Conservation (phyloP, 2,888 invertebrate genomes). For the Meteorus cinctellus region DNA sequence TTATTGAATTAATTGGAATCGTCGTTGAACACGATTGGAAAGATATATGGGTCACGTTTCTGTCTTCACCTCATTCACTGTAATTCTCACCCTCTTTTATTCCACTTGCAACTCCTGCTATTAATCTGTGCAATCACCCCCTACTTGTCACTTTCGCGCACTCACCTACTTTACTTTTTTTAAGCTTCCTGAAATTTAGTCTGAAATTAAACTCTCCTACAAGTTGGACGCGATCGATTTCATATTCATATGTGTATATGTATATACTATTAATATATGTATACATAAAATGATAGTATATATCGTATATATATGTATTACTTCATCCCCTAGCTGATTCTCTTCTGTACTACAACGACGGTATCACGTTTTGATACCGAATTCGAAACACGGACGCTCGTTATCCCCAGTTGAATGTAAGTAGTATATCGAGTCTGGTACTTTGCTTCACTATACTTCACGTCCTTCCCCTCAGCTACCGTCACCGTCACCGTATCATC, state of each 20-base stretch:
- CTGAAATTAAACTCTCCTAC: conserved; percentile 50
- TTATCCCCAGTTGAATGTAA: conserved; percentile 40
- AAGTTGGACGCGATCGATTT: conserved; percentile 44
- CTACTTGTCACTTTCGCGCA: not conserved
- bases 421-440: not conserved
- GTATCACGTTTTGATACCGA: conserved; percentile 48
- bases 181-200: conserved; percentile 48
- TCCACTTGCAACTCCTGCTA: not conserved
- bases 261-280: not conserved
- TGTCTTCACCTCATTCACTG: not conserved
- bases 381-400: conserved; percentile 51
- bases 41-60: conserved; percentile 30
- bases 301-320: too few species aligned
- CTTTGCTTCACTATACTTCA: not conserved
- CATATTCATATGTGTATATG: conserved; percentile 17
- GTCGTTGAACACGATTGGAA: conserved; percentile 23
- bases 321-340: not conserved
- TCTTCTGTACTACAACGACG: conserved; percentile 42
- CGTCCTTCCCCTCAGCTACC: not conserved
- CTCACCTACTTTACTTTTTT: not conserved
- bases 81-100: not conserved
- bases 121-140: not conserved
- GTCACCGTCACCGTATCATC: not conserved
- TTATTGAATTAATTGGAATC: conserved; percentile 36
- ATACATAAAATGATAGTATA: not conserved